phyloP scores from a whole-genome alignment of 30 jellyfish, hydroid and myxozoan genomes.

The Cassiopea andromeda region DNA sequence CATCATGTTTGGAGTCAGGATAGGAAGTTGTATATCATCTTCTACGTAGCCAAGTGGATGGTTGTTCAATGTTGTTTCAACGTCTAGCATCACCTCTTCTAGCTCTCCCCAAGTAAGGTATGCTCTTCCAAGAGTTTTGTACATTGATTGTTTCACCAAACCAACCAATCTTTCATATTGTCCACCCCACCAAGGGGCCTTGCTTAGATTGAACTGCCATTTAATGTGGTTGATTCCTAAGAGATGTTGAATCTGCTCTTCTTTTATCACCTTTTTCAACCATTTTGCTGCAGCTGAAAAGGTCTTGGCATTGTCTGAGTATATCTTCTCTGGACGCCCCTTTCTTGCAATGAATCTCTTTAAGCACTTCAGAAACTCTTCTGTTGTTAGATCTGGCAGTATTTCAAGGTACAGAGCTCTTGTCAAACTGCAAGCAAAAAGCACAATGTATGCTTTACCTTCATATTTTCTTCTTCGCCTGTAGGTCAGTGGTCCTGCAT shows the following conservation, averaged over 20 bases:
- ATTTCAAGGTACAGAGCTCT: conserved; percentile 65
- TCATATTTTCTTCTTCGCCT: conserved; percentile 17
- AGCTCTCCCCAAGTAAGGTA: conserved; percentile 64
- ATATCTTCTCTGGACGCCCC: conserved; percentile 67
- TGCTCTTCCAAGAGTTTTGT: conserved; percentile 54
- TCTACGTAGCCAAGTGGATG: conserved; percentile 73
- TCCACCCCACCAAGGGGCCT: conserved; percentile 88
- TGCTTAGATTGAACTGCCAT: conserved; percentile 77
- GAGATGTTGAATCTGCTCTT: conserved; percentile 19
- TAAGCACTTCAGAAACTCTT: conserved; percentile 40
- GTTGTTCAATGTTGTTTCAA: conserved; percentile 54
- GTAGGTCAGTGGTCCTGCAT: conserved; percentile 38
- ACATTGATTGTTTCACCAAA: conserved; percentile 61
- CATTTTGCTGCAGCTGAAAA: conserved; percentile 57
- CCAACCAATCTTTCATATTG: conserved; percentile 74
- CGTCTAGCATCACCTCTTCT: conserved; percentile 53
- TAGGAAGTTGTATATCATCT: conserved; percentile 71
- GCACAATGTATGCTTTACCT: conserved; percentile 57
- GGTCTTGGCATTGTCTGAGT: conserved; percentile 65
- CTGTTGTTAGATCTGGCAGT: conserved; percentile 53
- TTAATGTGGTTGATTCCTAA: conserved; percentile 45
- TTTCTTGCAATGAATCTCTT: conserved; percentile 60
- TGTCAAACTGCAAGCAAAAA: conserved; percentile 70
- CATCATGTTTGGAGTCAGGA: conserved; percentile 68
- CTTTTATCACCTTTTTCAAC: conserved; percentile 35